These are phyloP conservation scores for Atta texana DNA, from an alignment of 1,140 invertebrate genomes.

Conservation along the genomic window DNA sequence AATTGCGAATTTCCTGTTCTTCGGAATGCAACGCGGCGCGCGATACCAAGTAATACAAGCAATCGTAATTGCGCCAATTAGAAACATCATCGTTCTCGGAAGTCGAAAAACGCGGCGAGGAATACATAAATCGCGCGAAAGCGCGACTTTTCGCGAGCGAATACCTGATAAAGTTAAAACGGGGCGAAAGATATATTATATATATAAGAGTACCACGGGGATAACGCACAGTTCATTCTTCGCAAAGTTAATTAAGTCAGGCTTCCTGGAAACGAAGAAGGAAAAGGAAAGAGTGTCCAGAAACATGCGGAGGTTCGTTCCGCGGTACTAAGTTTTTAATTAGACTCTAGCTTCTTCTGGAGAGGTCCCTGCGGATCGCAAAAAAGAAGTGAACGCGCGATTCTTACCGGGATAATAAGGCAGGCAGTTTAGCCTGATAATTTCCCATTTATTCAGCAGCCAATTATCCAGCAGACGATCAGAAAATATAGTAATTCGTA, in stretches of 20 bases:
- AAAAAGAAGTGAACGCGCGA: constrained; percentile 25
- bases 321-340: constrained; percentile 60
- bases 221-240: constrained; percentile 57
- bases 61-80: constrained; percentile 59
- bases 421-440: constrained; percentile 51
- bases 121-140: constrained; percentile 47
- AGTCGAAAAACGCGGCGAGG: constrained; percentile 18
- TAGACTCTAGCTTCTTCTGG: constrained; percentile 28
- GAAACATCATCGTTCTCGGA: constrained; percentile 14
- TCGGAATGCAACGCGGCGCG: constrained; percentile 40
- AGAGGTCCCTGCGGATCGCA: constrained; percentile 47
- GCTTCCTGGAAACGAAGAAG: constrained; percentile 25
- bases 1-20: constrained; percentile 34
- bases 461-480: not conserved
- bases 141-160: constrained; percentile 50
- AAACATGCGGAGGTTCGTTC: constrained; percentile 50
- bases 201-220: constrained; percentile 26
- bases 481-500: constrained; percentile 25
- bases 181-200: constrained; percentile 56
- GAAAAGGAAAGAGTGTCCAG: constrained; percentile 54
- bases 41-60: constrained; percentile 28
- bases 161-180: constrained; percentile 50
- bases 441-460: constrained; percentile 29
- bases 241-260: constrained; percentile 61
- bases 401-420: constrained; percentile 52